A percentile compares a stretch with the other conserved stretches of the same genome.
phyloP scores from a whole-genome alignment of 2,113 vertebrate genomes.

The Fregetta grallaria region DNA sequence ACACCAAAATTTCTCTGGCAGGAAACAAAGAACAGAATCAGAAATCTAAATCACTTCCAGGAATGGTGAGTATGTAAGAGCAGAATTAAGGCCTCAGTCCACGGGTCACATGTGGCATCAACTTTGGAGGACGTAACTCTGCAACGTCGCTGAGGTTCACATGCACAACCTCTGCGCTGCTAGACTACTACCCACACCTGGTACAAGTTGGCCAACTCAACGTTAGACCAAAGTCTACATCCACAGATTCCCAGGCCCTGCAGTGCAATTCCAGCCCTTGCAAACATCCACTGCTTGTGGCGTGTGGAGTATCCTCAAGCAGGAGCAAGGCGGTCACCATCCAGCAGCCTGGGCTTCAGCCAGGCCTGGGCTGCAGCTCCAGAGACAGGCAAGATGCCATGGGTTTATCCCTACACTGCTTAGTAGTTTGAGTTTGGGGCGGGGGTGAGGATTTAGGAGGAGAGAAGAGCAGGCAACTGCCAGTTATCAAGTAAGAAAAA shows the following conservation, averaged over 20 bases:
- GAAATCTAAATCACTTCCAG: not conserved
- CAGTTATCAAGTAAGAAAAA: not conserved
- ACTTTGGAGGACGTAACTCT: not conserved
- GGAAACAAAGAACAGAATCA: not conserved
- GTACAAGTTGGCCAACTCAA: not conserved
- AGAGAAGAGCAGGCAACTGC: not conserved
- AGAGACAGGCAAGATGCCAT: not conserved
- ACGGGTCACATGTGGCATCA: not conserved
- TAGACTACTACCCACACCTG: not conserved
- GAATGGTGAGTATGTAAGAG: not conserved
- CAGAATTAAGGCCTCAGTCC: not conserved
- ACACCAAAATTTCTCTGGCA: not conserved
- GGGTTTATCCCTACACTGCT: not conserved
- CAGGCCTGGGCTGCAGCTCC: not conserved
- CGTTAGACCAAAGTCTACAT: not conserved
- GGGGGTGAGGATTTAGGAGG: not conserved
- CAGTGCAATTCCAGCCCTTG: not conserved
- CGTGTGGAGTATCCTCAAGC: not conserved
- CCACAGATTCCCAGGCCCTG: not conserved
- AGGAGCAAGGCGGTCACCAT: not conserved
- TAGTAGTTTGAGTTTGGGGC: not conserved
- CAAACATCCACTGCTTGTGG: not conserved
- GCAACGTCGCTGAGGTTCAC: rapidly evolving
- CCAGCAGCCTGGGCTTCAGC: not conserved
- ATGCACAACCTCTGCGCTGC: not conserved